A percentile compares a stretch with the other conserved stretches of the same genome.
Evolutionary conservation across 1,140 invertebrate species (phyloP).

Genomic region (Microplitis demolitor): DNA sequence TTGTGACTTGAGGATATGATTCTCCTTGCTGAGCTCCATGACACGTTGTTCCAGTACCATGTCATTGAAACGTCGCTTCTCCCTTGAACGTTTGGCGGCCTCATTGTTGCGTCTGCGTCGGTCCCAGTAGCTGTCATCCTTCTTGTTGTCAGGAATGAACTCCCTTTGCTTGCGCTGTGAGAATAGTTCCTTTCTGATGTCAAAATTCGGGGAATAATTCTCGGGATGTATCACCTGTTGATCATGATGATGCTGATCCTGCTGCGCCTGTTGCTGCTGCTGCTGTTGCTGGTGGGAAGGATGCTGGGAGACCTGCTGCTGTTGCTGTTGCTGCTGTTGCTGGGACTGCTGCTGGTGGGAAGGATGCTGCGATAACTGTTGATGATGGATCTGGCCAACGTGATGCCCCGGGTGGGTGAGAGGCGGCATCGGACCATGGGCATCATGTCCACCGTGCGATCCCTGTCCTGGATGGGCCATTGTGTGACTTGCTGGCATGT

Average conservation of each 20-base stretch:
- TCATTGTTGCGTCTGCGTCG: slow-evolving; percentile 93
- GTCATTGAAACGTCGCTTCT: slow-evolving; percentile 95
- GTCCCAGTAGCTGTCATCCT: slow-evolving; percentile 98
- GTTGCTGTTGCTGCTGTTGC: slow-evolving; percentile 30
- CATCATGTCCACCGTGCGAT: slow-evolving; percentile 45
- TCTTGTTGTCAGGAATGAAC: slow-evolving; percentile 96
- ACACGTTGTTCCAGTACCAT: slow-evolving; percentile 95
- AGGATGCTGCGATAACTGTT: slow-evolving; percentile 37
- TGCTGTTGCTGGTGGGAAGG: slow-evolving; percentile 43
- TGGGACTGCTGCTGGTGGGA: slow-evolving; percentile 33
- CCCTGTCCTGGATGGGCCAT: slow-evolving; percentile 55
- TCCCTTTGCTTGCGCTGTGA: slow-evolving; percentile 91
- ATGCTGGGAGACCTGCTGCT: slow-evolving; percentile 38
- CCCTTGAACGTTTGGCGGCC: slow-evolving; percentile 90
- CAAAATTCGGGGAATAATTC: slow-evolving; percentile 52
- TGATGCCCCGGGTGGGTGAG: slow-evolving; percentile 50
- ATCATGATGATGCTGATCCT: slow-evolving; percentile 41
- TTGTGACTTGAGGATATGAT: slow-evolving; percentile 90
- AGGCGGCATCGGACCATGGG: slow-evolving; percentile 54
- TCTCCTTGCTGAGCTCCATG: slow-evolving; percentile 92
- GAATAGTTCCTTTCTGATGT: slow-evolving; percentile 78
- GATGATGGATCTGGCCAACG: slow-evolving; percentile 22
- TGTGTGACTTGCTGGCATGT: slow-evolving; percentile 63
- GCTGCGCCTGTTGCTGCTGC: slow-evolving; percentile 40
- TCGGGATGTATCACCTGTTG: slow-evolving; percentile 44